phyloP scores from a whole-genome alignment of 2,888 invertebrate genomes.

The Stenchaetothrips biformis region DNA sequence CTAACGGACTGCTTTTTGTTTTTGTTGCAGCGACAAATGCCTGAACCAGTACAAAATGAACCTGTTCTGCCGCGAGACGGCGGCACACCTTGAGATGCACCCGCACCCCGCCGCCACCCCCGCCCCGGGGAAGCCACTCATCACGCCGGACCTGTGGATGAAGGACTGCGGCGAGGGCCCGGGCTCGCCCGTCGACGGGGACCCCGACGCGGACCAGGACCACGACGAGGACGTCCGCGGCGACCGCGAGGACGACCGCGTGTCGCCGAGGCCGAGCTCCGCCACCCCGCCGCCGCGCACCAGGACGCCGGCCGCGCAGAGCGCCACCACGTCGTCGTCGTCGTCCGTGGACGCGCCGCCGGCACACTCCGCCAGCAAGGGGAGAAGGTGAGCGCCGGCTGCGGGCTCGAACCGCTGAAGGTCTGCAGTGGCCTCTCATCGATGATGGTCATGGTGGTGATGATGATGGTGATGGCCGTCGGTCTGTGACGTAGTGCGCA shows the following conservation, averaged over 20 bases:
- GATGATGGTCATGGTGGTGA: background rate
- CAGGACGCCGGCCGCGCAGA: slow-evolving; percentile 30
- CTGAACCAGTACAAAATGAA: slow-evolving; percentile 96
- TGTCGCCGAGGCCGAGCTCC: slow-evolving; percentile 31
- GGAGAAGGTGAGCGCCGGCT: background rate
- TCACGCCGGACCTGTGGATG: slow-evolving; percentile 88
- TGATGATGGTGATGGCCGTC: background rate
- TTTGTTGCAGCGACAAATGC: slow-evolving; percentile 77
- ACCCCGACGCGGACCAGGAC: slow-evolving; percentile 19
- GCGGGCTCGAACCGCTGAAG: background rate
- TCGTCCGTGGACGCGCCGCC: background rate
- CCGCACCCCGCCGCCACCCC: slow-evolving; percentile 55
- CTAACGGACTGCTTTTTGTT: too few relatives aligned
- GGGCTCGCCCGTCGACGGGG: slow-evolving; percentile 33
- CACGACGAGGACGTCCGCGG: slow-evolving; percentile 31
- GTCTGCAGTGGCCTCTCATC: background rate
- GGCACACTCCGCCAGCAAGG: background rate
- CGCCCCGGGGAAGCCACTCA: slow-evolving; percentile 51
- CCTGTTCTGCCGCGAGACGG: slow-evolving; percentile 89
- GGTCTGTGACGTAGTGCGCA: too few relatives aligned
- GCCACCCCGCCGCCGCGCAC: slow-evolving; percentile 29
- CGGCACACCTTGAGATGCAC: slow-evolving; percentile 79
- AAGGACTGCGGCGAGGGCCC: slow-evolving; percentile 59
- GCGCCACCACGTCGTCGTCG: slow-evolving; percentile 33
- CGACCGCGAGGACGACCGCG: slow-evolving; percentile 28